A percentile compares a stretch with the other conserved stretches of the same genome.
Conservation (phyloP, 2,113 vertebrate species). For the Dolichotis patagonum region DNA sequence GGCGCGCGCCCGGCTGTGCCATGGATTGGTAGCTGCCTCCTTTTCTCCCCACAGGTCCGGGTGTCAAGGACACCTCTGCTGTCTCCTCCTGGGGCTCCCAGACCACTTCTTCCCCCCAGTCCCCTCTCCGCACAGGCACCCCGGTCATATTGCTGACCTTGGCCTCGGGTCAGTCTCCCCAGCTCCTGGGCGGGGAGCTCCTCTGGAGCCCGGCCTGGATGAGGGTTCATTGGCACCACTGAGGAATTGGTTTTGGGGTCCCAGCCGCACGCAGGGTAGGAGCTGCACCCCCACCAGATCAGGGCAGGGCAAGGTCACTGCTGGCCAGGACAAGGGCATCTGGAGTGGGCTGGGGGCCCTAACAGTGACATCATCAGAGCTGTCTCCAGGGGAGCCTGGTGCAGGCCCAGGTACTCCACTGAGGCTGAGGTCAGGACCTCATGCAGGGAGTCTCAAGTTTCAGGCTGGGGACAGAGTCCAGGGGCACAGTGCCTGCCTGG, state of each 20-base stretch:
- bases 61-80: neutral
- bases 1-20: neutral
- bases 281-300: neutral
- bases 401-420: neutral
- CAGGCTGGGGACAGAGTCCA: neutral
- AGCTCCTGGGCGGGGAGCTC: neutral
- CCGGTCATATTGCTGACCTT: neutral
- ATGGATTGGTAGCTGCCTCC: neutral
- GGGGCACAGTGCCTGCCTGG: neutral
- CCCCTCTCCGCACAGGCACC: rapidly evolving
- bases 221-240: neutral
- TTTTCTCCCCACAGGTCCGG: neutral
- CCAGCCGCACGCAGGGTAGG: neutral
- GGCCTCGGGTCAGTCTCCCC: neutral
- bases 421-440: neutral
- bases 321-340: neutral
- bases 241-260: neutral
- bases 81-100: neutral
- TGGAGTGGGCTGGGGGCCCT: neutral
- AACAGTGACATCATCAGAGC: neutral
- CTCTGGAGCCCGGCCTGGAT: neutral
- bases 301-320: neutral
- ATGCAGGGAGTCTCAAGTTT: neutral
- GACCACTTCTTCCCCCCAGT: neutral
- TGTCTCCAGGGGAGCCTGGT: neutral